Conservation (phyloP, 2,113 vertebrate species). For the Dasyurus viverrinus region DNA sequence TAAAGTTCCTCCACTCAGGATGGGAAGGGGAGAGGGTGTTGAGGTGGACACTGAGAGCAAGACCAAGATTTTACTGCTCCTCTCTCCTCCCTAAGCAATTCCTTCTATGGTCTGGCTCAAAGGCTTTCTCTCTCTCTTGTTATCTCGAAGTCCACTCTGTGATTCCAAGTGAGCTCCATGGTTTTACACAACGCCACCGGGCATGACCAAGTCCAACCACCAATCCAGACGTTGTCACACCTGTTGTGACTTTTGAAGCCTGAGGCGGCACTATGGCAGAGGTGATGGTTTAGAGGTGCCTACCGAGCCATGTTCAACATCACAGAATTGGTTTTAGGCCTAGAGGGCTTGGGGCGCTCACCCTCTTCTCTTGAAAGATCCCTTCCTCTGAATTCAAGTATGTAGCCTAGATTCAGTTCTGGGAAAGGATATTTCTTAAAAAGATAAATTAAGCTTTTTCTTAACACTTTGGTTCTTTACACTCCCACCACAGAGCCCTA, state of each 20-base stretch:
- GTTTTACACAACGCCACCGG: neutral
- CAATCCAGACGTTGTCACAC: neutral
- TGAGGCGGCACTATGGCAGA: neutral
- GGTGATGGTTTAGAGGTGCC: neutral
- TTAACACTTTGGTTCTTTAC: neutral
- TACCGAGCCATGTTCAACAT: neutral
- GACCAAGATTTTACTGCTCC: neutral
- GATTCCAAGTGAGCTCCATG: neutral
- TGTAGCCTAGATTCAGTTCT: neutral
- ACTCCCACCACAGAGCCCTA: neutral
- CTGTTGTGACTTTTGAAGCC: neutral
- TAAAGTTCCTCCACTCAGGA: neutral
- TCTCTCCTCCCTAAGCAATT: neutral
- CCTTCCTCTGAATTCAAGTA: neutral
- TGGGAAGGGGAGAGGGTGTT: too few species aligned
- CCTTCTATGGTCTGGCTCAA: neutral
- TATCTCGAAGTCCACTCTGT: neutral
- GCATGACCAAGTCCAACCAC: neutral
- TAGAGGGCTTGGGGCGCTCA: neutral
- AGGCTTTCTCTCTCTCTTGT: neutral
- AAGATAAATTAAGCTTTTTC: neutral
- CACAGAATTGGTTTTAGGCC: neutral
- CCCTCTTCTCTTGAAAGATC: neutral
- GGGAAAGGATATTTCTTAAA: neutral
- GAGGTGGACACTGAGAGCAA: neutral